Evolutionary conservation across 2,797 vertebrate species (phyloP).

Genomic region (Chanos chanos): DNA sequence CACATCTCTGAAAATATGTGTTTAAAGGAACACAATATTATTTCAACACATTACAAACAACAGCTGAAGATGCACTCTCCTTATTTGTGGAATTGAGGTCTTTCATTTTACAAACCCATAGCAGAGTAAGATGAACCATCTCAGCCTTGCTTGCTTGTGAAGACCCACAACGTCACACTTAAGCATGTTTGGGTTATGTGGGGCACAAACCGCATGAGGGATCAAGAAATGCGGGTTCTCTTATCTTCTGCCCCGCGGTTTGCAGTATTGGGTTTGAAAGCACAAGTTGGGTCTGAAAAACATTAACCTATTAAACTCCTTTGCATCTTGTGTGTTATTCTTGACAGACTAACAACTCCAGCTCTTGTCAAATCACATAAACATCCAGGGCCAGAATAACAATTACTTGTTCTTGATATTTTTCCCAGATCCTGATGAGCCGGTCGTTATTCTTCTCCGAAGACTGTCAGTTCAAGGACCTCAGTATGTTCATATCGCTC

Average conservation of each 20-base stretch:
- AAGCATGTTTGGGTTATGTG: constrained; percentile 74
- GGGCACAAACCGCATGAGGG: constrained; percentile 64
- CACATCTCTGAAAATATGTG: no score
- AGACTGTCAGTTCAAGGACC: background rate
- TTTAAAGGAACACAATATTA: no score
- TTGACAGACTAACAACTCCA: no score
- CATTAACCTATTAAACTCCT: no score
- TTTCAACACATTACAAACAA: no score
- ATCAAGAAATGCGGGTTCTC: constrained; percentile 62
- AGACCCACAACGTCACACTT: constrained; percentile 51
- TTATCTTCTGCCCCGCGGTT: constrained; percentile 59
- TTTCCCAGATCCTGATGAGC: no score
- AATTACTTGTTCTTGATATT: constrained; percentile 15
- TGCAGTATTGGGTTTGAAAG: constrained; percentile 42
- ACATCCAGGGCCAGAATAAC: constrained; percentile 18
- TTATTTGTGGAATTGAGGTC: no score
- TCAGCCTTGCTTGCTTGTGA: constrained; percentile 36
- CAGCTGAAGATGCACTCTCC: no score
- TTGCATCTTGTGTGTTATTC: no score
- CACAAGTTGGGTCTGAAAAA: constrained; percentile 20
- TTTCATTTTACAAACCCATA: background rate
- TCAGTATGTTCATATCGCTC: no score
- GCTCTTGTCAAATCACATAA: no score
- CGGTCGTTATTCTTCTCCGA: background rate
- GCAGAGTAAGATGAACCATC: constrained; percentile 9